Evolutionary conservation across 1,140 invertebrate genomes (phyloP), one percentile per base, ranked within the genome.

Genomic region (Heterodera carotae): DNA sequence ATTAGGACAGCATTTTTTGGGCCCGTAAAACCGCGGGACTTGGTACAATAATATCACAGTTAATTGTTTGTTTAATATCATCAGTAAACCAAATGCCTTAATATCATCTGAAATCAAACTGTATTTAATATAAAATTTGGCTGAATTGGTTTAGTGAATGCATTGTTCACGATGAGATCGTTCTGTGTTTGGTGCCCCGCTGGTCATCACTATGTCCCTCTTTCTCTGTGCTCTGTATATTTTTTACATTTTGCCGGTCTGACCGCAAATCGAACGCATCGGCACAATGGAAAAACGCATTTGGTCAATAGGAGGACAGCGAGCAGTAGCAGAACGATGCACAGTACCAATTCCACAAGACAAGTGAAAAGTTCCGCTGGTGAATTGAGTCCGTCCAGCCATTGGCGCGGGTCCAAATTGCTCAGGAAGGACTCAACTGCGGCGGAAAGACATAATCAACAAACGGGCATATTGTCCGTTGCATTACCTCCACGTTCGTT

Each of bases 301-400:
- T 84, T 83, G 43, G 82, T 83, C 66, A 84, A 75, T n/a, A 84
- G 69, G 15, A 75, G n/a, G 69, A 83, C 74, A 29, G 56, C 69
- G 1, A 74, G 53, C 27, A 84, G 76, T 36, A 83, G 59, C 59
- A 78, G 36, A 27, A 69, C 82, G 64, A 80, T 59, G 36, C 71
- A 81, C 18, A 83, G 64, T 34, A 81, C 39, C 53, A 81, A 25
- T 75, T 83, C 82, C 8, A 83, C 66, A 18, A 82, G 43, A 53
- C 75, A 81, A 2, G 80, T 76, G 22, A 84, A 67, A 29, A 84
- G 68, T 73, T 83, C 82, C 25, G 79, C 69, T 15, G 82, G 76
- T 18, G 82, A 82, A 39, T 84, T 82, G 22, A 83, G 72, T 43
- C 82, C 82, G 68, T 83, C 82, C 34, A 83, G 36, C 82, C 82